These are phyloP conservation scores for Graptemys geographica DNA, from an alignment of 2,797 vertebrate genomes.

Conservation along the genomic window DNA sequence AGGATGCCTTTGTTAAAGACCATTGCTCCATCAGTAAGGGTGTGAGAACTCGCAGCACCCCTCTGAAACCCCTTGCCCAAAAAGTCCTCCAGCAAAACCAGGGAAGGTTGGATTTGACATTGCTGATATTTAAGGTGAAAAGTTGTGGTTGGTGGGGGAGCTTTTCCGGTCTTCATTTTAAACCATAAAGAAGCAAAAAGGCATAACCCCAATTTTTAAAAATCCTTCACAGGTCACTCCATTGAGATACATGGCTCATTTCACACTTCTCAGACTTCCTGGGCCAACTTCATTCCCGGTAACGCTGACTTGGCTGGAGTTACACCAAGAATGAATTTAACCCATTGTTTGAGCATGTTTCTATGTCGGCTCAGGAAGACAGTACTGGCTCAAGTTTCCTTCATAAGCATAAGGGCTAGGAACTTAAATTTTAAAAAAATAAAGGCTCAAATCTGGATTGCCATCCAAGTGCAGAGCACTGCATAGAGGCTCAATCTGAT, in stretches of 20 bases:
- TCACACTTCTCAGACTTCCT: neutral
- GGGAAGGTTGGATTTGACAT: neutral
- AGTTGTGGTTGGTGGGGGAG: neutral
- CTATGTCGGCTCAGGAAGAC: neutral
- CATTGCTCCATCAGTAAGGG: neutral
- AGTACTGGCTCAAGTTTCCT: neutral
- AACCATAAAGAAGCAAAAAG: neutral
- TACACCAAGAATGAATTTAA: neutral
- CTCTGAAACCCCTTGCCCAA: neutral
- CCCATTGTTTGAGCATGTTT: neutral
- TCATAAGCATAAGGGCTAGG: neutral
- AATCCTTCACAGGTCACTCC: neutral
- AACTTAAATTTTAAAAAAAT: neutral
- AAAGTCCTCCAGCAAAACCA: neutral
- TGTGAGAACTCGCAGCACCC: neutral
- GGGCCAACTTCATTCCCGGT: neutral
- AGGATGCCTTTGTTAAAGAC: neutral
- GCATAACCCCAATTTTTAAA: neutral
- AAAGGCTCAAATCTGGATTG: rapidly evolving
- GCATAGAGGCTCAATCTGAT: neutral
- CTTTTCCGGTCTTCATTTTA: neutral
- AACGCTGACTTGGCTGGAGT: neutral
- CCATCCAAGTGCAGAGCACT: rapidly evolving
- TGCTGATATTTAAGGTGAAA: neutral
- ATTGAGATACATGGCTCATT: neutral